These are phyloP conservation scores for Athalia circularis DNA, from an alignment of 2,888 invertebrate genomes.

Conservation along the genomic window DNA sequence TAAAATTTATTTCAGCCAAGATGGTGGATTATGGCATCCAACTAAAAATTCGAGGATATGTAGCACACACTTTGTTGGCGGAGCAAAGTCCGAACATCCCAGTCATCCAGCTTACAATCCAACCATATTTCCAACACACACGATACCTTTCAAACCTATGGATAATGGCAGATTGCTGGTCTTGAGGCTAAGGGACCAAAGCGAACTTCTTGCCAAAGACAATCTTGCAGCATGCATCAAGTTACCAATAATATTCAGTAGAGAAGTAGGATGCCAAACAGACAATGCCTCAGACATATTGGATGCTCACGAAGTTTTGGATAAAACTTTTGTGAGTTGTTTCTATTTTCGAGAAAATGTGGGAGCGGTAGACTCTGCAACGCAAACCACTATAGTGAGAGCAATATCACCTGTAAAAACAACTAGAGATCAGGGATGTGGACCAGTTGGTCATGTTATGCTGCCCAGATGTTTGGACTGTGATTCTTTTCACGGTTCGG, in stretches of 20 bases:
- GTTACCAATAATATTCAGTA: neutral
- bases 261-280: conserved; percentile 17
- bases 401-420: neutral
- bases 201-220: too few species aligned
- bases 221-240: too few species aligned
- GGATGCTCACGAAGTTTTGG: neutral
- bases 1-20: too few species aligned
- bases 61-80: too few species aligned
- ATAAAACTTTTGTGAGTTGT: conserved; percentile 8
- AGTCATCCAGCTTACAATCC: too few species aligned
- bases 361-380: neutral
- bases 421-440: conserved; percentile 18
- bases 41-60: too few species aligned
- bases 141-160: too few species aligned
- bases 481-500: conserved; percentile 8
- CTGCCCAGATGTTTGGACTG: conserved; percentile 5
- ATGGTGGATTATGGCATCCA: too few species aligned
- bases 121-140: too few species aligned
- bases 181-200: too few species aligned
- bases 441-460: conserved; percentile 1
- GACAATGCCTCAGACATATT: neutral
- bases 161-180: too few species aligned
- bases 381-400: neutral
- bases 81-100: too few species aligned
- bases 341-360: conserved; percentile 17